These are phyloP conservation scores for Drosophila peninsularis DNA, from an alignment of 2,888 invertebrate genomes.

Conservation along the genomic window DNA sequence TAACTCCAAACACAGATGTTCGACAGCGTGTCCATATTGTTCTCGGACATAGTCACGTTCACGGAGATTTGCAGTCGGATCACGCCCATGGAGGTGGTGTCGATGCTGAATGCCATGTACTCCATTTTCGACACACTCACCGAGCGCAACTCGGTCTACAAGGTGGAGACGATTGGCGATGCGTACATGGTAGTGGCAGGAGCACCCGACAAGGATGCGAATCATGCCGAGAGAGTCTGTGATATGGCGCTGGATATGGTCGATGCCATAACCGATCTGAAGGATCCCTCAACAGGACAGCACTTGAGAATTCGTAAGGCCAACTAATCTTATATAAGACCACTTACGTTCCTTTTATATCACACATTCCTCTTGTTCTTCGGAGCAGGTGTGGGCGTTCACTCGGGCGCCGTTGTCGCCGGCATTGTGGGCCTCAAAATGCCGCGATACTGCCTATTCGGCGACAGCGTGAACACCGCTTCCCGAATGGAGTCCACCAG, in stretches of 20 bases:
- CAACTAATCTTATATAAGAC: background rate
- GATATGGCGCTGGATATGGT: conserved; percentile 99
- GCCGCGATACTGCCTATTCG: conserved; percentile 90
- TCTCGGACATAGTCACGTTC: conserved; percentile 99
- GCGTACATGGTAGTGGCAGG: conserved; percentile 99
- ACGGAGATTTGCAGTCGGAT: conserved; percentile 98
- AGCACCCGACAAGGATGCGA: conserved; percentile 94
- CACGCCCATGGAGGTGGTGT: conserved; percentile 98
- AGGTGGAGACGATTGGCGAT: conserved; percentile 99
- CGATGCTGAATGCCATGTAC: conserved; percentile 98
- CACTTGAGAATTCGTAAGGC: conserved; percentile 90
- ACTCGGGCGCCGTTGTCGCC: conserved; percentile 96
- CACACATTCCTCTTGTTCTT: background rate
- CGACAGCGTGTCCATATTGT: conserved; percentile 96
- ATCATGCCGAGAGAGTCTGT: conserved; percentile 96
- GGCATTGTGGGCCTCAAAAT: conserved; percentile 97
- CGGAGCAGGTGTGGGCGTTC: conserved; percentile 89
- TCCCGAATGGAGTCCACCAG: conserved; percentile 97
- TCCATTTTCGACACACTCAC: conserved; percentile 98
- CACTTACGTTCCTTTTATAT: background rate
- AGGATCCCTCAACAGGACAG: conserved; percentile 95
- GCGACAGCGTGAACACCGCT: conserved; percentile 96
- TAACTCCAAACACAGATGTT: conserved; percentile 90
- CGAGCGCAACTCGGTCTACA: conserved; percentile 96
- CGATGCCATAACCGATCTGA: conserved; percentile 94